phyloP scores from a whole-genome alignment of 2,888 invertebrate species.

The Oscheius sp. region DNA sequence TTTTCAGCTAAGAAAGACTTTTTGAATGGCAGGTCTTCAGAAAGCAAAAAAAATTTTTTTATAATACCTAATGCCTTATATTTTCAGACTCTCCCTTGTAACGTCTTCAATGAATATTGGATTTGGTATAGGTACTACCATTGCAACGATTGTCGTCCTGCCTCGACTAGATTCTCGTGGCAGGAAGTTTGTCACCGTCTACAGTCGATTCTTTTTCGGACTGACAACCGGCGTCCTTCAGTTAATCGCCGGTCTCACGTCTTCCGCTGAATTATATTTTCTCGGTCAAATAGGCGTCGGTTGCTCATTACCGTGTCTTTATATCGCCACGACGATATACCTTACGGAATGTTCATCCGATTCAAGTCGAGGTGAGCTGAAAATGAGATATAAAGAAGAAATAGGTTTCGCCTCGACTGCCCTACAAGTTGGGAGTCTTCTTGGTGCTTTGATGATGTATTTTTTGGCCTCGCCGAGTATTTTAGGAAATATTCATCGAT shows the following conservation, averaged over 20 bases:
- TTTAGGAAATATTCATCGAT: conserved; percentile 4
- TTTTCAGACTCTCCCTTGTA: conserved; percentile 38
- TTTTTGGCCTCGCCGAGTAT: conserved; percentile 7
- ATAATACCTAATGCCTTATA: no score
- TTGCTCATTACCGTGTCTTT: conserved; percentile 15
- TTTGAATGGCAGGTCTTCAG: no score
- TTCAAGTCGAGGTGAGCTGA: conserved; percentile 25
- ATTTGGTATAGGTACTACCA: conserved; percentile 26
- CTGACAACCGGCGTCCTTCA: conserved; percentile 20
- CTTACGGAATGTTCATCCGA: conserved; percentile 47
- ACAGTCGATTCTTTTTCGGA: conserved; percentile 24
- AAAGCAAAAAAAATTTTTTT: no score
- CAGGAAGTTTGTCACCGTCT: conserved; percentile 33
- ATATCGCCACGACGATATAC: conserved; percentile 35
- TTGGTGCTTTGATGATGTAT: conserved; percentile 24
- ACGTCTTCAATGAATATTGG: conserved; percentile 31
- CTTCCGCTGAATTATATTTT: conserved; percentile 40
- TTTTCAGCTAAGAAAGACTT: no score
- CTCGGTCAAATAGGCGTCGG: conserved; percentile 31
- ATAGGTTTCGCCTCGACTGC: conserved; percentile 18
- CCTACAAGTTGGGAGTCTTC: conserved; percentile 5
- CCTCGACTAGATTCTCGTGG: conserved; percentile 40
- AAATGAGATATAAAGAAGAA: no score
- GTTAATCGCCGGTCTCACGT: conserved; percentile 29
- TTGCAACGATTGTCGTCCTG: conserved; percentile 34